Evolutionary conservation across 2,797 vertebrate species (phyloP).

Genomic region (Sebastiscus tertius): DNA sequence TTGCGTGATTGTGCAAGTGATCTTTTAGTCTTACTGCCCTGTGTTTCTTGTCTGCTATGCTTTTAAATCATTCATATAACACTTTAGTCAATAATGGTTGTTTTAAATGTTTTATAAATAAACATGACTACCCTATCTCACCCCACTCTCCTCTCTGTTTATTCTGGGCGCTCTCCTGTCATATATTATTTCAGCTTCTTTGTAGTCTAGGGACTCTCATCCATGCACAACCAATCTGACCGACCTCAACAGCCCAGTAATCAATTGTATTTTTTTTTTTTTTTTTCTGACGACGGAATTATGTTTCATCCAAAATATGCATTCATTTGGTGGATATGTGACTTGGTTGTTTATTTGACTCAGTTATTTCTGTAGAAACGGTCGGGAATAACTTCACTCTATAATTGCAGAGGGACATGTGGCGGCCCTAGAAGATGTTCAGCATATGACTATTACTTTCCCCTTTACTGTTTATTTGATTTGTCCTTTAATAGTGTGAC

Average conservation of each 20-base stretch:
- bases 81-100: conserved; percentile 50
- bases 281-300: conserved; percentile 29
- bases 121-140: conserved; percentile 30
- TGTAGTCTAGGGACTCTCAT: conserved; percentile 40
- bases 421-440: conserved; percentile 21
- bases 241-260: conserved; percentile 25
- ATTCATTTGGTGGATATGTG: conserved; percentile 36
- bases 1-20: conserved; percentile 9
- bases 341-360: conserved; percentile 42
- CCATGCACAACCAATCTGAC: conserved; percentile 33
- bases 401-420: conserved; percentile 45
- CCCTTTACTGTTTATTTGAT: conserved; percentile 43
- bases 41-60: conserved; percentile 12
- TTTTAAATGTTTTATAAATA: conserved; percentile 60
- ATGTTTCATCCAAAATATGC: conserved; percentile 20
- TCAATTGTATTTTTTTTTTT: conserved; percentile 22
- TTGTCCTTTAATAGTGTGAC: conserved; percentile 33
- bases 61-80: conserved; percentile 55
- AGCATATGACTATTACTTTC: conserved; percentile 4
- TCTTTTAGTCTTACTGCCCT: conserved; percentile 22
- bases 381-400: conserved; percentile 15
- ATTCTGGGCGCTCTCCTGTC: conserved; percentile 32
- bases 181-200: conserved; percentile 49
- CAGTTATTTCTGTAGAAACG: conserved; percentile 31
- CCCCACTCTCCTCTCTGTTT: conserved; percentile 26